Evolutionary conservation across 2,797 vertebrate species (phyloP).

Genomic region (Botia kubotai): DNA sequence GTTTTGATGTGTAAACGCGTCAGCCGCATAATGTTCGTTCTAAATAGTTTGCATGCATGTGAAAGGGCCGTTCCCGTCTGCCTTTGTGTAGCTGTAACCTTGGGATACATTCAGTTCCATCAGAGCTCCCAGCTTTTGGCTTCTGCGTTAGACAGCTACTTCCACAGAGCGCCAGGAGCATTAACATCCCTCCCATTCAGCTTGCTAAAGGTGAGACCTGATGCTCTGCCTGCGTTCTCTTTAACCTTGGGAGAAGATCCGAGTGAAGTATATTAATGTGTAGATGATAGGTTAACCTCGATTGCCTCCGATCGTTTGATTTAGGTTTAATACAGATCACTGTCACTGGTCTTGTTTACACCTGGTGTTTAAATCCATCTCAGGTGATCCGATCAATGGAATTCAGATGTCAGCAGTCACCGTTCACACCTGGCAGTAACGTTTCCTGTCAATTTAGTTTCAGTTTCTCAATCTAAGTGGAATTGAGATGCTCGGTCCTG

Average conservation of each 20-base stretch:
- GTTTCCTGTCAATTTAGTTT: neutral
- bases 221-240: slow-evolving; percentile 5
- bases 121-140: slow-evolving; percentile 57
- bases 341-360: neutral
- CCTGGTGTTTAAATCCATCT: neutral
- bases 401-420: neutral
- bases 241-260: slow-evolving; percentile 61
- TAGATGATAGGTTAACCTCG: slow-evolving; percentile 17
- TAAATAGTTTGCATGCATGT: slow-evolving; percentile 65
- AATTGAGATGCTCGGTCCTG: too few species aligned
- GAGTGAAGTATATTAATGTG: slow-evolving; percentile 36
- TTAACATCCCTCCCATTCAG: slow-evolving; percentile 70
- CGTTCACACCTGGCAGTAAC: neutral
- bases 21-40: slow-evolving; percentile 64
- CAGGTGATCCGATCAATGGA: neutral
- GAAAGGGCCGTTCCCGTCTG: slow-evolving; percentile 56
- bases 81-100: slow-evolving; percentile 67
- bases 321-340: neutral
- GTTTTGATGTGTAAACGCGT: slow-evolving; percentile 67
- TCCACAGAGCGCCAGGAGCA: slow-evolving; percentile 63
- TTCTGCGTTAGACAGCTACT: slow-evolving; percentile 61
- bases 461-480: too few species aligned
- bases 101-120: slow-evolving; percentile 60
- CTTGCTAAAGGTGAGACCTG: slow-evolving; percentile 34
- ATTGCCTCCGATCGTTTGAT: neutral